A percentile compares a stretch with the other conserved stretches of the same genome.
Evolutionary conservation across 2,888 invertebrate species (phyloP).

Genomic region (Trachelus iudaicus): DNA sequence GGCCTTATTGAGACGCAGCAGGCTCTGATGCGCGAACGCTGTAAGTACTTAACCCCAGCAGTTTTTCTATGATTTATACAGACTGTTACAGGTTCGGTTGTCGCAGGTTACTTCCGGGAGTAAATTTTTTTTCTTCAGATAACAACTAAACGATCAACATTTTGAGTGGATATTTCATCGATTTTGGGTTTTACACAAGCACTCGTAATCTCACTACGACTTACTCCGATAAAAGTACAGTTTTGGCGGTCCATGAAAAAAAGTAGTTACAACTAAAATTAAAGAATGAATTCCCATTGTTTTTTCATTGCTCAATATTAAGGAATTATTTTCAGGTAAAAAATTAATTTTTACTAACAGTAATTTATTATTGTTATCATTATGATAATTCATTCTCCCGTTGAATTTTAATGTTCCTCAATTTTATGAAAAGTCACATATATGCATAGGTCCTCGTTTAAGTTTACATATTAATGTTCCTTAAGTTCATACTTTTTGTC

Average conservation of each 20-base stretch:
- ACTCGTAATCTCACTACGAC: not conserved
- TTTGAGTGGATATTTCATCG: not conserved
- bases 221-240: not conserved
- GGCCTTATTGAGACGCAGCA: conserved; percentile 43
- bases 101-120: conserved; percentile 31
- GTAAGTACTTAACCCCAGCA: conserved; percentile 50
- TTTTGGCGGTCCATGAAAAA: not conserved
- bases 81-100: conserved; percentile 14
- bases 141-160: not conserved
- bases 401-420: not conserved
- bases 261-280: not conserved
- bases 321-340: too few species aligned
- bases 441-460: not conserved
- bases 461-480: not conserved
- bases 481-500: not conserved
- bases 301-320: too few species aligned
- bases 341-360: too few species aligned
- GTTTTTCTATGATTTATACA: conserved; percentile 45
- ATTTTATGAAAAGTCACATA: not conserved
- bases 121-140: not conserved
- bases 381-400: not conserved
- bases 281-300: not conserved
- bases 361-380: not conserved
- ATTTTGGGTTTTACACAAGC: conserved; percentile 7
- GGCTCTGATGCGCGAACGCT: conserved; percentile 55